Base-by-base conservation (phyloP, 2,797 vertebrate genomes). In the Anabas testudineus region DNA sequence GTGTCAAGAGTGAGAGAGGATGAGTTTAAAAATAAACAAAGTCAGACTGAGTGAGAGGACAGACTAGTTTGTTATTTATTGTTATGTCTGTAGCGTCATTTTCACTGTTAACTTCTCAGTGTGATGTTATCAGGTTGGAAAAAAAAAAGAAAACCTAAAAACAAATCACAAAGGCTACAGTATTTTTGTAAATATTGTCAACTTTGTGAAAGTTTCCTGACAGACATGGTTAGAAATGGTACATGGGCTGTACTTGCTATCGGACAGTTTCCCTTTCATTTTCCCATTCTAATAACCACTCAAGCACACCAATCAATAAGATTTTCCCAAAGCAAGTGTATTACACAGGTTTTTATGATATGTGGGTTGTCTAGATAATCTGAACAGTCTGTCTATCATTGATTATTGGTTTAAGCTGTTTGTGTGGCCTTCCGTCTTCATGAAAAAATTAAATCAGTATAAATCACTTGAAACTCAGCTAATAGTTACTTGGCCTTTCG, bases 11-110 rank as follows among this genome's bases (percentile, higher is more conserved):
- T 7, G 22, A 58, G 36, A 21, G 7, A 43, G 6, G 7, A 1
- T 49, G 15, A 2, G 24, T 39, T 37, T 74, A n/a, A 62, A 56
- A 65, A 45, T 14, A 71, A 12, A 45, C 14, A 71, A 12, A 53
- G 18, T 4, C n/a, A 53, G n/a, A n/a, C 3, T 39, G 30, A 6
- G 22, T 57, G 46, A 55, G 53, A 63, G 15, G 65, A 65, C 51
- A 55, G 46, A 81, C 69, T 72, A 32, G 70, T 74, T 83, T 42
- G 41, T 18, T 39, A 48, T 22, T 51, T 30, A 26, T 26, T 28
- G 19, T 34, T 1, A 28, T 7, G 16, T 59, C 13, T 37, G 18
- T 3, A 16, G 26, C 3, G 32, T 36, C 39, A 46, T 21, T 1
- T 28, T 39, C 26, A 41, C 13, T 43, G 36, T 9, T 12, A 2